These are phyloP conservation scores for Oscheius sp. DNA, from an alignment of 2,888 invertebrate genomes.

Conservation along the genomic window DNA sequence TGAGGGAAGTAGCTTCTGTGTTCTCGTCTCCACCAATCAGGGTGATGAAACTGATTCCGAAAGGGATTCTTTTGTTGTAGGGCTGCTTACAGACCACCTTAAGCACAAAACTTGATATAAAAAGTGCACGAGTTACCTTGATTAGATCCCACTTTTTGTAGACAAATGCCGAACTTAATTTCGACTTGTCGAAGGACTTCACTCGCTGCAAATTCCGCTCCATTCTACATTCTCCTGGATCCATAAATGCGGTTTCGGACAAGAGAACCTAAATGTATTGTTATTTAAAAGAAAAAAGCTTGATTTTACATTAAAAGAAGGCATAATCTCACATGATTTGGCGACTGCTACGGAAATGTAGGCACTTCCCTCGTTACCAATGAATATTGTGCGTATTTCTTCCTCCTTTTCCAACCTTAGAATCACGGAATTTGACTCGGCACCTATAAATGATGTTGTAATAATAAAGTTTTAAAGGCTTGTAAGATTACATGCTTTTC, in stretches of 20 bases:
- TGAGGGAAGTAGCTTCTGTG: background rate
- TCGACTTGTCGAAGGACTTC: background rate
- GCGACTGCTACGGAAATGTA: slow-evolving; percentile 19
- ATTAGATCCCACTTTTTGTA: slow-evolving; percentile 7
- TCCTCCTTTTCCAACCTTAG: slow-evolving; percentile 25
- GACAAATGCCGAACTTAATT: background rate
- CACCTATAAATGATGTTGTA: background rate
- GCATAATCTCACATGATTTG: slow-evolving; percentile 23
- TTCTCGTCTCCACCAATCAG: slow-evolving; percentile 13
- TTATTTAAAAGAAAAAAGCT: background rate
- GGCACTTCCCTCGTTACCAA: slow-evolving; percentile 28
- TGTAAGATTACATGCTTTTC: slow-evolving; percentile 8
- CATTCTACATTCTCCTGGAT: slow-evolving; percentile 9
- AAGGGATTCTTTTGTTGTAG: slow-evolving; percentile 6
- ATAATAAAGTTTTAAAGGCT: background rate
- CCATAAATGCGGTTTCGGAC: slow-evolving; percentile 15
- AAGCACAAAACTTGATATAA: background rate
- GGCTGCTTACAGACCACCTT: slow-evolving; percentile 17
- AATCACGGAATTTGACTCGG: slow-evolving; percentile 1
- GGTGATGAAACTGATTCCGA: background rate
- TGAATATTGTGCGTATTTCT: slow-evolving; percentile 4
- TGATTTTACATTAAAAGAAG: slow-evolving; percentile 5
- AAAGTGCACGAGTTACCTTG: background rate
- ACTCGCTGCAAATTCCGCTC: slow-evolving; percentile 17
- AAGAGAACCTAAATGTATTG: background rate